A percentile compares a stretch with the other conserved stretches of the same genome.
These are phyloP conservation scores for Pediacus dermestoides DNA, from an alignment of 2,888 invertebrate genomes.

Conservation along the genomic window DNA sequence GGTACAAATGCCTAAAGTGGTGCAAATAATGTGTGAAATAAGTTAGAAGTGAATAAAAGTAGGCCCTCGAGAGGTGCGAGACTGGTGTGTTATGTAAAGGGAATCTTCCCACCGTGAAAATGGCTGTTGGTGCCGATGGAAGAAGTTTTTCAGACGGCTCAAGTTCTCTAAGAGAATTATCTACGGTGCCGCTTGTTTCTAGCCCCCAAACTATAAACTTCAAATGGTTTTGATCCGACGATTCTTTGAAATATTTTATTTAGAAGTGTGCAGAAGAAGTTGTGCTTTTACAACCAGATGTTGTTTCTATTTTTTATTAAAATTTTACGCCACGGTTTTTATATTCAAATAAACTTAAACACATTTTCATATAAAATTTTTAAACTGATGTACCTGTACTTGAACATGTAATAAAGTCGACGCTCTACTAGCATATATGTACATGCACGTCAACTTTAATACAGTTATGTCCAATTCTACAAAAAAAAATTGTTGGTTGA, in stretches of 20 bases:
- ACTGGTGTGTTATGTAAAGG: constrained; percentile 18
- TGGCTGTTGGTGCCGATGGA: constrained; percentile 20
- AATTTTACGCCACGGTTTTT: no score
- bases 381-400: no score
- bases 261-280: no score
- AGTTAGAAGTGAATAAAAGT: constrained; percentile 19
- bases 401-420: no score
- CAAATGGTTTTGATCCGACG: constrained; percentile 7
- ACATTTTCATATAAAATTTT: no score
- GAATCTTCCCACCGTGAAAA: constrained; percentile 30
- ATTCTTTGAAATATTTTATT: constrained; percentile 8
- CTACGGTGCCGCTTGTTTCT: constrained; percentile 18
- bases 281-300: no score
- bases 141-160: constrained; percentile 23
- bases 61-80: constrained; percentile 18
- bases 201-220: not conserved
- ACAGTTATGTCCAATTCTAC: no score
- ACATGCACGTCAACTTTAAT: no score
- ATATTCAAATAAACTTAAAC: no score
- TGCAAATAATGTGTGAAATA: constrained; percentile 28
- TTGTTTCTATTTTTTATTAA: no score
- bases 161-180: constrained; percentile 25
- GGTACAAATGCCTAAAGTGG: constrained; percentile 9
- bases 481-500: no score
- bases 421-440: no score